These are phyloP conservation scores for Temnothorax nylanderi DNA, from an alignment of 1,140 invertebrate species.

Conservation along the genomic window DNA sequence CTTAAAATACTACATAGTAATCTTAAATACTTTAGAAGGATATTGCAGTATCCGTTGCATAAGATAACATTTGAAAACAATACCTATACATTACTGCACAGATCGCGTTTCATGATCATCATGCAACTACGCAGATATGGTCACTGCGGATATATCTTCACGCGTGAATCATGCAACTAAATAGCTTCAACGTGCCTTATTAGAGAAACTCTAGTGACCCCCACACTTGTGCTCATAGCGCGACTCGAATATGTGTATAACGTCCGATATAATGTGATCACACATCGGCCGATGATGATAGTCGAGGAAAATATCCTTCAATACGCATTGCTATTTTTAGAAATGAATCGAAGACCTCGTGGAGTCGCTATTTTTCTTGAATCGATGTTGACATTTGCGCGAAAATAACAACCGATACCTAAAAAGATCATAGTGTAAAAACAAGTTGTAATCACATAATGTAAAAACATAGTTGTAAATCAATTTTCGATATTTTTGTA, in stretches of 20 bases:
- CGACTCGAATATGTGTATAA: not conserved
- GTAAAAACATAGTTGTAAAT: not conserved
- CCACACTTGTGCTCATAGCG: not conserved
- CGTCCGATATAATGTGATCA: not conserved
- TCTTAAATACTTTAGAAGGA: not conserved
- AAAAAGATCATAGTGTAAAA: not conserved
- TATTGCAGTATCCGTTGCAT: not conserved
- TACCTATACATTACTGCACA: not conserved
- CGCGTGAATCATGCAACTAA: slow-evolving; percentile 1
- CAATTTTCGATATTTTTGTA: not conserved
- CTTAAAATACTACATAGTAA: not conserved
- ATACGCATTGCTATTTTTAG: slow-evolving; percentile 37
- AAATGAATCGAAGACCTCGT: not conserved
- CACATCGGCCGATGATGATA: not conserved
- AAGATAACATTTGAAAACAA: slow-evolving; percentile 9
- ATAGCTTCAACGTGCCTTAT: slow-evolving; percentile 14
- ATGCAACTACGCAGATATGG: slow-evolving; percentile 3
- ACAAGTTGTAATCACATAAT: no score
- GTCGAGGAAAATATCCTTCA: not conserved
- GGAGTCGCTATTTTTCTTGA: not conserved
- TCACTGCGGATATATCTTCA: not conserved
- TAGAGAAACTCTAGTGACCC: not conserved
- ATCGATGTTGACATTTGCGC: not conserved
- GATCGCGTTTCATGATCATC: slow-evolving; percentile 18
- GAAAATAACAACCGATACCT: not conserved